phyloP scores from a whole-genome alignment of 2,797 vertebrate species.

The Pagetopsis macropterus region DNA sequence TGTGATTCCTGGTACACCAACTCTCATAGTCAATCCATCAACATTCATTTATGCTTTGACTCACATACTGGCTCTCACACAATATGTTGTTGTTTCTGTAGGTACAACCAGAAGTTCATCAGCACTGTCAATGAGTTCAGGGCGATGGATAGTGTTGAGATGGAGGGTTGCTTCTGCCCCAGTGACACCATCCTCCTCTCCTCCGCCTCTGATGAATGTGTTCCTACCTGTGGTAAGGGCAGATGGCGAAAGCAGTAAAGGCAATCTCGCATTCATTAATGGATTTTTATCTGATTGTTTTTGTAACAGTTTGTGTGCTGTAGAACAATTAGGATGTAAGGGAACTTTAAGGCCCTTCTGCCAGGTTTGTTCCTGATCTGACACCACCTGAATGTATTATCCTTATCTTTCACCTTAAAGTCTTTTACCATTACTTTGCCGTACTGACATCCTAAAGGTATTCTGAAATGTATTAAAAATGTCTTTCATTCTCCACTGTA shows the following conservation, averaged over 20 bases:
- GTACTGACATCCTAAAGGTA: background rate
- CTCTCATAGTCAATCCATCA: background rate
- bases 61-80: background rate
- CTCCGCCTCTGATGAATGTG: conserved; percentile 69
- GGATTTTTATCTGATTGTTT: no score
- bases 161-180: conserved; percentile 86
- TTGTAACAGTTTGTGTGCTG: background rate
- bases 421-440: background rate
- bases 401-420: no score
- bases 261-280: no score
- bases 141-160: conserved; percentile 16
- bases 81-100: conserved; percentile 40
- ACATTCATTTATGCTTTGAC: background rate
- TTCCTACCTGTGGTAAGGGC: conserved; percentile 79
- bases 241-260: no score
- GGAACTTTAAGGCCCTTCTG: no score
- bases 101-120: conserved; percentile 73
- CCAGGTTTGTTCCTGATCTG: no score
- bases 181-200: conserved; percentile 64
- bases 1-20: conserved; percentile 75
- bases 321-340: background rate
- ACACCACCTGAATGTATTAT: no score
- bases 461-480: background rate
- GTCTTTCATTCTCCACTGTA: background rate
- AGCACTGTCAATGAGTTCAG: conserved; percentile 38